Evolutionary conservation across 1,140 invertebrate genomes (phyloP).

Genomic region (Aradophagus sp.): DNA sequence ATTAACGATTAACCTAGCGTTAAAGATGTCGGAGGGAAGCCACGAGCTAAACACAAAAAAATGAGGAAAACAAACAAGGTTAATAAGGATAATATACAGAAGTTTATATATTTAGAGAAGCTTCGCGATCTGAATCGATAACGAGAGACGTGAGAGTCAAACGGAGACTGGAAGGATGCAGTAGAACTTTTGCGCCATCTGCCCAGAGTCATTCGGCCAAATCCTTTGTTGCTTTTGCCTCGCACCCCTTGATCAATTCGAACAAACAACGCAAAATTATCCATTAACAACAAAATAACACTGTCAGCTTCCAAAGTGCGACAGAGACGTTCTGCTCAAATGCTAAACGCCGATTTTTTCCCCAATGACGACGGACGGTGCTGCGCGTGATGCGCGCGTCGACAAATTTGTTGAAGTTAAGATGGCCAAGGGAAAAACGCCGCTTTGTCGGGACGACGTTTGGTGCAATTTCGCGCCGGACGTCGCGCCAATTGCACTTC

Average conservation of each 20-base stretch:
- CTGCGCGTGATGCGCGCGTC: slow-evolving; percentile 40
- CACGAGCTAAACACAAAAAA: slow-evolving; percentile 42
- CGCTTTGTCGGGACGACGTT: no score
- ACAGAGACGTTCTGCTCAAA: slow-evolving; percentile 38
- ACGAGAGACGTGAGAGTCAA: slow-evolving; percentile 34
- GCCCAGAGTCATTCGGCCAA: slow-evolving; percentile 47
- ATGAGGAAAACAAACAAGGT: slow-evolving; percentile 20
- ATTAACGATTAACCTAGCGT: slow-evolving; percentile 61
- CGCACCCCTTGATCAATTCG: no score
- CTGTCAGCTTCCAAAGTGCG: no score
- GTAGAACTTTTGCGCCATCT: slow-evolving; percentile 65
- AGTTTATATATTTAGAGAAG: slow-evolving; percentile 63
- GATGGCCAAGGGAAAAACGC: slow-evolving; percentile 1
- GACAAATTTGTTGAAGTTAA: slow-evolving; percentile 62
- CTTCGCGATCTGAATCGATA: slow-evolving; percentile 47
- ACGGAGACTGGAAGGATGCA: slow-evolving; percentile 53
- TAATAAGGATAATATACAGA: not conserved
- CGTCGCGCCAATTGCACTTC: no score
- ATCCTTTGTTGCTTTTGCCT: no score
- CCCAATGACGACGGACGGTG: slow-evolving; percentile 22
- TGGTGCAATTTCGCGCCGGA: no score
- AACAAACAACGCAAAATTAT: no score
- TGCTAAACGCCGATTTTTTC: slow-evolving; percentile 13
- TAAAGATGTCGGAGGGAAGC: slow-evolving; percentile 50
- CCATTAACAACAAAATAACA: no score